These are phyloP conservation scores for Riparia riparia DNA, from an alignment of 2,113 vertebrate species.

Conservation along the genomic window DNA sequence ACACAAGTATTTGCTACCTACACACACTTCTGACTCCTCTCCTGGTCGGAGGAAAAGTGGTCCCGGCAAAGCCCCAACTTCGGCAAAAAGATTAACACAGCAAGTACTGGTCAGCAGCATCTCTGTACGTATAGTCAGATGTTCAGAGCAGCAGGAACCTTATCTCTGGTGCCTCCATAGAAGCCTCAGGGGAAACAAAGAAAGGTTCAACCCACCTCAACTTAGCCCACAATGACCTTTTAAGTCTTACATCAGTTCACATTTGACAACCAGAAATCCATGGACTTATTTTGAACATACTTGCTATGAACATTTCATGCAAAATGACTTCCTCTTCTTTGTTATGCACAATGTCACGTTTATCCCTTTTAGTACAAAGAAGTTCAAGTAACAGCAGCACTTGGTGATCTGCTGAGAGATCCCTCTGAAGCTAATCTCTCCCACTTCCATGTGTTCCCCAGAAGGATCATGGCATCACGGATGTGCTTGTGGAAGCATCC, in stretches of 20 bases:
- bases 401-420: not conserved
- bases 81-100: not conserved
- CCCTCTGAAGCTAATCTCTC: not conserved
- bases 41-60: not conserved
- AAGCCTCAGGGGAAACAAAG: not conserved
- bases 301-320: not conserved
- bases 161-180: not conserved
- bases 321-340: not conserved
- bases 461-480: not conserved
- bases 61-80: not conserved
- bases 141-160: not conserved
- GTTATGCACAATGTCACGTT: not conserved
- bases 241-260: not conserved
- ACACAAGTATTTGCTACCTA: not conserved
- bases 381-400: not conserved
- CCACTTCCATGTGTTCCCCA: not conserved
- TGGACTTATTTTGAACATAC: not conserved
- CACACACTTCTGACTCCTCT: not conserved
- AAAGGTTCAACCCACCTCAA: not conserved
- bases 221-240: not conserved
- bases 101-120: not conserved
- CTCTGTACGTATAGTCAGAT: not conserved
- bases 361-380: not conserved
- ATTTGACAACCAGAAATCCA: not conserved
- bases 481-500: accelerated